Percentiles rank a stretch among this genome's conserved stretches.
phyloP scores from a whole-genome alignment of 2,113 vertebrate genomes.

The Tringa solitaria region DNA sequence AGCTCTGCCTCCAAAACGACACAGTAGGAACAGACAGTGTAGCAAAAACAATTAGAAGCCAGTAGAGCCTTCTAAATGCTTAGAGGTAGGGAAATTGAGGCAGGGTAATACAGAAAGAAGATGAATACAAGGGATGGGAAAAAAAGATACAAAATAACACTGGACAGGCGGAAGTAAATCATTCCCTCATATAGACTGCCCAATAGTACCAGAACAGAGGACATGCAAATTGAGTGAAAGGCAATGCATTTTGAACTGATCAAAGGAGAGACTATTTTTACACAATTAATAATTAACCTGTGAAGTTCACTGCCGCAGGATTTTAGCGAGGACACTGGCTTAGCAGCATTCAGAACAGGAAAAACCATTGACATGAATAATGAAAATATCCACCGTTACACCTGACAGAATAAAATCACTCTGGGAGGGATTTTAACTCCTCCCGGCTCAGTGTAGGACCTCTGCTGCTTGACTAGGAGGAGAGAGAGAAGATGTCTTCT shows the following conservation, averaged over 20 bases:
- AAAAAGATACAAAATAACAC: background rate
- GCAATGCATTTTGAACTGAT: conserved; percentile 17
- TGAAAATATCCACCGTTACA: conserved; percentile 5
- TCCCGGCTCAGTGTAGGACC: background rate
- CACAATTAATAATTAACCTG: conserved; percentile 55
- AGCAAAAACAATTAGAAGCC: background rate
- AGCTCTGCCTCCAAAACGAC: background rate
- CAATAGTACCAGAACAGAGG: background rate
- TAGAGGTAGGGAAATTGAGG: background rate
- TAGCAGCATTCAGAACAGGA: conserved; percentile 30
- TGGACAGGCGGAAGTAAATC: background rate
- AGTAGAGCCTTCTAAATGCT: background rate
- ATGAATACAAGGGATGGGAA: background rate
- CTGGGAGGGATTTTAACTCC: conserved; percentile 10
- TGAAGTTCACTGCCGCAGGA: background rate
- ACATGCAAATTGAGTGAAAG: background rate
- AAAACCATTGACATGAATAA: conserved; percentile 38
- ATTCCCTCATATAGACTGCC: background rate
- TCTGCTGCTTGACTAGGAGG: background rate
- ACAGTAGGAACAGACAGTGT: background rate
- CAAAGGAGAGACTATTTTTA: conserved; percentile 38
- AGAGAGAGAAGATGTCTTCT: background rate
- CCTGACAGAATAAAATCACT: conserved; percentile 38
- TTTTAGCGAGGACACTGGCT: background rate
- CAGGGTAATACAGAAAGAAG: background rate